A percentile compares a stretch with the other conserved stretches of the same genome.
phyloP scores from a whole-genome alignment of 2,797 vertebrate genomes.

The Mycteria americana region DNA sequence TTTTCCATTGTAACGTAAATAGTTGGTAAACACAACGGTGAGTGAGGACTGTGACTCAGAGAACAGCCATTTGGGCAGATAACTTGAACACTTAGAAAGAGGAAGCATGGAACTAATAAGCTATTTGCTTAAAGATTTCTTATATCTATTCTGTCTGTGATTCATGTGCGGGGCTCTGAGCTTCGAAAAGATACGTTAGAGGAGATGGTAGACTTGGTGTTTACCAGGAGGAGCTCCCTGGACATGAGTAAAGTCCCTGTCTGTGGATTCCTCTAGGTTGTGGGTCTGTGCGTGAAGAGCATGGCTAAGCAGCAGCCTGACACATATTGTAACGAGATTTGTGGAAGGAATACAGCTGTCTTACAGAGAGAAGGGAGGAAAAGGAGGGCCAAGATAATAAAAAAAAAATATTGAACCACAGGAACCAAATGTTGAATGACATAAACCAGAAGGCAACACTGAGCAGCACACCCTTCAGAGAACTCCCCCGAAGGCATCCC shows the following conservation, averaged over 20 bases:
- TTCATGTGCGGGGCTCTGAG: background rate
- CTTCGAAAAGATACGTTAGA: background rate
- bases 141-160: background rate
- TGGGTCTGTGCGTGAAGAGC: background rate
- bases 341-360: background rate
- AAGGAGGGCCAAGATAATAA: background rate
- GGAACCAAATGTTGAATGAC: background rate
- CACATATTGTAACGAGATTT: background rate
- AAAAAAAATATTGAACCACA: background rate
- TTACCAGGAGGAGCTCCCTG: background rate
- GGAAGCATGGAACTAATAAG: background rate
- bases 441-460: background rate
- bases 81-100: background rate
- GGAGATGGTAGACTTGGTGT: background rate
- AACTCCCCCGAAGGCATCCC: background rate
- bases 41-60: background rate
- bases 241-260: background rate
- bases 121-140: background rate
- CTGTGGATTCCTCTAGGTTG: background rate
- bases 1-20: slow-evolving; percentile 22
- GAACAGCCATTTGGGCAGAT: background rate
- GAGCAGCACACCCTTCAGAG: background rate
- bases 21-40: background rate
- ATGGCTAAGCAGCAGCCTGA: background rate
- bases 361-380: background rate